Base-by-base conservation (phyloP, 92 coral and sea anemone genomes). In the Zoanthus sansibaricus region DNA sequence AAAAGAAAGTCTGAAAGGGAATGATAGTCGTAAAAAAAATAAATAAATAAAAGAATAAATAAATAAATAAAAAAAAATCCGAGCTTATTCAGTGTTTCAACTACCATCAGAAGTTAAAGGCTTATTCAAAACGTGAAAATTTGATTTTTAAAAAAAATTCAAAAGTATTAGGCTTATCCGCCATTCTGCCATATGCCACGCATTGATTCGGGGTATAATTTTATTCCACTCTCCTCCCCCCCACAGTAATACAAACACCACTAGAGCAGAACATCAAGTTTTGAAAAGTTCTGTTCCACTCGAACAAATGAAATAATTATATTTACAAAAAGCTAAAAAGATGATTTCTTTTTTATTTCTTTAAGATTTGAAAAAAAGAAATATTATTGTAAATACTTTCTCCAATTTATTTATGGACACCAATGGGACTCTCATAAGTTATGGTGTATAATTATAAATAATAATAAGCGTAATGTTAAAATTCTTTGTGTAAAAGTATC, bases 401-500 rank as follows among this genome's bases (percentile, higher is more conserved):
- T n/a, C n/a, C n/a, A 16, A 61, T 12, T n/a, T n/a, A 6, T 5
- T 10, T 61, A 0, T 71, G 8, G 15, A 7, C 58, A 15, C 14
- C 33, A 6, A 52, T 13, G 56, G 13, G 58, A 17, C 47, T 25
- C 18, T 76, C 46, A 11, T 46, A 20, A 75, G 49, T 20, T 47
- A 48, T 13, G 12, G n/a, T 10, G n/a, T n/a, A n/a, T n/a, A n/a
- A n/a, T n/a, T n/a, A n/a, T n/a, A n/a, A n/a, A n/a, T n/a, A n/a
- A n/a, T n/a, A 25, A 69, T 30, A 42, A 12, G 30, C 30, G 45
- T 7, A 69, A 44, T 12, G 46, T 75, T 59, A 18, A 52, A 49
- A 69, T 18, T 17, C 32, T 9, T 74, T 46, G 33, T 74, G 31
- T 3, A 52, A 75, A 76, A 76, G 82, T 44, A 54, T 54, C 82